phyloP scores from a whole-genome alignment of 1,140 invertebrate species.

The Riptortus pedestris region DNA sequence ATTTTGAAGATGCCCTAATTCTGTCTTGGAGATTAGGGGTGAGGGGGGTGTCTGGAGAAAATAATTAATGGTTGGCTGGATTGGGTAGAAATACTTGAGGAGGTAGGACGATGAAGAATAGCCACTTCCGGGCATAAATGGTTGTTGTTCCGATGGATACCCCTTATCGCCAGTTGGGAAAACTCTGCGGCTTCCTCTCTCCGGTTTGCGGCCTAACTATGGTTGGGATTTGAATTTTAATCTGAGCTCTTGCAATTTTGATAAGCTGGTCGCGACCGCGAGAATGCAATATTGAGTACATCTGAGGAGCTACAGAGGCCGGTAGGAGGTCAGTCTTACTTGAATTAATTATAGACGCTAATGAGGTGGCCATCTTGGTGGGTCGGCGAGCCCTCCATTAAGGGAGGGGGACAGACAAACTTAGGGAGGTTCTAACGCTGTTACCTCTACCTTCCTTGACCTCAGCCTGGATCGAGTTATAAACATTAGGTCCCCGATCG shows the following conservation, averaged over 20 bases:
- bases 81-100: no score
- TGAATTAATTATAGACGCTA: conserved; percentile 16
- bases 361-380: neutral
- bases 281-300: conserved; percentile 16
- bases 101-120: no score
- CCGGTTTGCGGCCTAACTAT: no score
- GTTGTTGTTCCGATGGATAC: no score
- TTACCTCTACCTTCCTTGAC: conserved; percentile 3
- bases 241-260: neutral
- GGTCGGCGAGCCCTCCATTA: neutral
- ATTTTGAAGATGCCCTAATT: no score
- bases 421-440: conserved; percentile 4
- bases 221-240: conserved; percentile 16
- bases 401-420: neutral
- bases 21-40: no score
- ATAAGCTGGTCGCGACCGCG: neutral
- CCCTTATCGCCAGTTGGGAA: no score
- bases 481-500: conserved; percentile 13
- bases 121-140: no score
- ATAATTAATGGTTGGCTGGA: no score
- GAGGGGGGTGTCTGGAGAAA: no score
- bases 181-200: no score
- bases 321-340: conserved; percentile 4
- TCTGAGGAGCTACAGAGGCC: neutral
- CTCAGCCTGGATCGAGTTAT: conserved; percentile 4